Evolutionary conservation across 2,113 vertebrate genomes (phyloP).

Genomic region (Carassius auratus): DNA sequence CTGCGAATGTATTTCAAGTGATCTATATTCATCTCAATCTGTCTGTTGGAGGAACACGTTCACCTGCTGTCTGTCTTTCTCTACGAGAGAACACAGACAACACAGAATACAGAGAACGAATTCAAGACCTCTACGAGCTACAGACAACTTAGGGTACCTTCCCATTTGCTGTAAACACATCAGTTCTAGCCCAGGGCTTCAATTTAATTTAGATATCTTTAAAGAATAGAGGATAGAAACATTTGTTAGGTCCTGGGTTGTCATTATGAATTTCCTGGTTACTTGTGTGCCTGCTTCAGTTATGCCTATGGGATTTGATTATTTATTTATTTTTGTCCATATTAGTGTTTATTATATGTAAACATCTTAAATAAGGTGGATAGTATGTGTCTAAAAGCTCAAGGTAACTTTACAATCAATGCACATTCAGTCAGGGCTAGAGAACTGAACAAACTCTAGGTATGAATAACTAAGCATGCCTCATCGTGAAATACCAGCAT

Average conservation of each 20-base stretch:
- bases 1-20: constrained; percentile 3
- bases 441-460: not conserved
- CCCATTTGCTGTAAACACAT: constrained; percentile 5
- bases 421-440: not conserved
- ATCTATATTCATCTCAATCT: constrained; percentile 27
- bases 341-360: not conserved
- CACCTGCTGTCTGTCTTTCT: not conserved
- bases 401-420: not conserved
- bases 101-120: constrained; percentile 1
- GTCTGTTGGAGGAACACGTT: constrained; percentile 3
- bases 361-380: no score
- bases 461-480: not conserved
- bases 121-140: not conserved
- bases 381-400: not conserved
- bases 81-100: not conserved
- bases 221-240: not conserved
- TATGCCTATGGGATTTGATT: not conserved
- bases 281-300: not conserved
- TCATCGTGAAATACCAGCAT: not conserved
- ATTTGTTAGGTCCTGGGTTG: not conserved
- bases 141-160: not conserved
- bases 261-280: not conserved
- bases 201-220: not conserved
- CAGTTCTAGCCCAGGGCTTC: not conserved
- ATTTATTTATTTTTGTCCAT: not conserved